Evolutionary conservation across 2,888 invertebrate genomes (phyloP).

Genomic region (Crocallis elinguaria): DNA sequence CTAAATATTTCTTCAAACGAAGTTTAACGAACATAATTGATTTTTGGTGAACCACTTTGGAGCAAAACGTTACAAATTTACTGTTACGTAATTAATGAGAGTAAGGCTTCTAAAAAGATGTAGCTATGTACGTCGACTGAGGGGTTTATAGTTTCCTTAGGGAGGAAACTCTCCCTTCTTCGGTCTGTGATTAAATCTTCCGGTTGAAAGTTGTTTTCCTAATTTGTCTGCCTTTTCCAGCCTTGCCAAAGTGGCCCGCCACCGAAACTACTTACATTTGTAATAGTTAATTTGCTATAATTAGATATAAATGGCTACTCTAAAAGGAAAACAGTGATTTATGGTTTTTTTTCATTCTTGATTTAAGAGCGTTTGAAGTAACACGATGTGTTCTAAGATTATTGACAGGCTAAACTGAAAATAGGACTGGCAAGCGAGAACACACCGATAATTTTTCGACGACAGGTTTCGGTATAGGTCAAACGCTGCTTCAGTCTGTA

Average conservation of each 20-base stretch:
- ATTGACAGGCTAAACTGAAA: too few species aligned
- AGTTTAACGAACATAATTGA: slow-evolving; percentile 18
- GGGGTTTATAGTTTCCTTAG: slow-evolving; percentile 10
- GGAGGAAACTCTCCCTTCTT: slow-evolving; percentile 19
- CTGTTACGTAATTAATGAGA: neutral
- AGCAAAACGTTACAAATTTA: neutral
- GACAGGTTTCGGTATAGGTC: too few species aligned
- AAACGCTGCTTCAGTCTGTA: too few species aligned
- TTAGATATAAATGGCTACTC: slow-evolving; percentile 1
- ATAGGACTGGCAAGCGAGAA: too few species aligned
- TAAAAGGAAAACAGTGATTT: neutral
- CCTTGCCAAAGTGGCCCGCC: neutral
- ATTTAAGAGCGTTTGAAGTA: too few species aligned
- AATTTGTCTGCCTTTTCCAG: slow-evolving; percentile 17
- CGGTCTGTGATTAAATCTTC: slow-evolving; percentile 21
- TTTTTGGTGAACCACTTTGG: slow-evolving; percentile 11
- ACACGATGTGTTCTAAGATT: too few species aligned
- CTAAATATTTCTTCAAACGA: slow-evolving; percentile 21
- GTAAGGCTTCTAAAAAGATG: neutral
- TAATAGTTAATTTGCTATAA: neutral
- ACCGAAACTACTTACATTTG: neutral
- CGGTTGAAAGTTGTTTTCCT: slow-evolving; percentile 25
- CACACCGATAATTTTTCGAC: too few species aligned
- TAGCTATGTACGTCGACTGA: neutral
- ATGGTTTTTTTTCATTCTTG: too few species aligned